These are phyloP conservation scores for Solenodon paradoxus DNA, from an alignment of 2,113 vertebrate species.

Conservation along the genomic window DNA sequence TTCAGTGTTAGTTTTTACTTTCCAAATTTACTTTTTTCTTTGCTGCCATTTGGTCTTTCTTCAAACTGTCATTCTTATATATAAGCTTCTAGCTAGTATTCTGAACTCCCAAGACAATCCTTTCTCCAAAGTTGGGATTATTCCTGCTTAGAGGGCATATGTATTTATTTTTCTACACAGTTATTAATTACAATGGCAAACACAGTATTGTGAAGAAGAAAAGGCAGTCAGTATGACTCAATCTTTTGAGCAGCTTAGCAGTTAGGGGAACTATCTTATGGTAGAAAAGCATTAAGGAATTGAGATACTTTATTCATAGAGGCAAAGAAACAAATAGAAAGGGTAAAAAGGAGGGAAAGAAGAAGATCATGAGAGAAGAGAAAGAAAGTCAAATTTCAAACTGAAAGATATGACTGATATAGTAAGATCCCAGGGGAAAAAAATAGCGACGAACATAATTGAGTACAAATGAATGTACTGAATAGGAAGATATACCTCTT, in stretches of 20 bases:
- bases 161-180: no score
- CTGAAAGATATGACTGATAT: not conserved
- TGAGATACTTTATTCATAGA: not conserved
- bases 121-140: not conserved
- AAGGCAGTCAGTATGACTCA: not conserved
- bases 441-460: not conserved
- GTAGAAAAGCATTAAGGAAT: not conserved
- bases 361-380: not conserved
- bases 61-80: not conserved
- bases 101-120: not conserved
- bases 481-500: not conserved
- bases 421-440: not conserved
- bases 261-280: not conserved
- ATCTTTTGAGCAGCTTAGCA: not conserved
- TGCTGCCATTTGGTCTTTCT: not conserved
- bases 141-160: not conserved
- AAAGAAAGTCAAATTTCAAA: not conserved
- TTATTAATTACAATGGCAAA: not conserved
- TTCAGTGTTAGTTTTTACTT: not conserved
- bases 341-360: accelerated
- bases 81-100: not conserved
- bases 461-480: not conserved
- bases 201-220: not conserved
- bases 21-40: not conserved
- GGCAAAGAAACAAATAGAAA: not conserved